Evolutionary conservation across 2,888 invertebrate species (phyloP).

Genomic region (Drosophila birchii): DNA sequence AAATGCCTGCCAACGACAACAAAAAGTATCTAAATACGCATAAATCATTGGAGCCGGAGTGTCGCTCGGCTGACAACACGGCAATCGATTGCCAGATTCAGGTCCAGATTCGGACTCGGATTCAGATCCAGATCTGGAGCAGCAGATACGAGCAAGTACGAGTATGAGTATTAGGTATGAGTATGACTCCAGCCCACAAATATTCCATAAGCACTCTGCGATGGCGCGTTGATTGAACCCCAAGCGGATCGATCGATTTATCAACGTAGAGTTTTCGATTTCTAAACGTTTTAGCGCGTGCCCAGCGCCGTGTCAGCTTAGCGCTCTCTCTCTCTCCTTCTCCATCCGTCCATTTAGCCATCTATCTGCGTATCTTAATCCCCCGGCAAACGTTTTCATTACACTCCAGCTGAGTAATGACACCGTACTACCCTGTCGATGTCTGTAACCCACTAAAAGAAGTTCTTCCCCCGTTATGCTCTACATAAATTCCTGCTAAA

Average conservation of each 20-base stretch:
- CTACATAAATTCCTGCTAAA: conserved; percentile 14
- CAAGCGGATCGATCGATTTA: conserved; percentile 58
- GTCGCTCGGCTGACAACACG: conserved; percentile 71
- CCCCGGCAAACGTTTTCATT: conserved; percentile 60
- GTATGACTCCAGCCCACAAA: conserved; percentile 45
- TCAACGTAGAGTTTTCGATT: conserved; percentile 66
- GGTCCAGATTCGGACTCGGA: conserved; percentile 59
- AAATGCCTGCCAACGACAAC: conserved; percentile 65
- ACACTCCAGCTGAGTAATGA: conserved; percentile 39
- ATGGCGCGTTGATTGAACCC: conserved; percentile 36
- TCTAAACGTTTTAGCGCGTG: conserved; percentile 71
- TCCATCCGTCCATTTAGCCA: conserved; percentile 10
- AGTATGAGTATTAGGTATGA: conserved; percentile 34
- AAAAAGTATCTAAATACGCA: conserved; percentile 57
- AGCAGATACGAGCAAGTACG: conserved; percentile 47
- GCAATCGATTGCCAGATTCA: conserved; percentile 69
- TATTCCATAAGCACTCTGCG: conserved; percentile 39
- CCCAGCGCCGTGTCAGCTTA: conserved; percentile 68
- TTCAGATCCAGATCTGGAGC: conserved; percentile 62
- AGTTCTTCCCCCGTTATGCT: conserved; percentile 26
- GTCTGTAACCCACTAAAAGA: conserved; percentile 22
- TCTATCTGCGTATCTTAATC: conserved; percentile 52
- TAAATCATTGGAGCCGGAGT: conserved; percentile 70
- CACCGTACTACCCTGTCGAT: conserved; percentile 18
- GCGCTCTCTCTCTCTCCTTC: conserved; percentile 35